These are phyloP conservation scores for Tachyglossus aculeatus DNA, from an alignment of 2,797 vertebrate species.

Conservation along the genomic window DNA sequence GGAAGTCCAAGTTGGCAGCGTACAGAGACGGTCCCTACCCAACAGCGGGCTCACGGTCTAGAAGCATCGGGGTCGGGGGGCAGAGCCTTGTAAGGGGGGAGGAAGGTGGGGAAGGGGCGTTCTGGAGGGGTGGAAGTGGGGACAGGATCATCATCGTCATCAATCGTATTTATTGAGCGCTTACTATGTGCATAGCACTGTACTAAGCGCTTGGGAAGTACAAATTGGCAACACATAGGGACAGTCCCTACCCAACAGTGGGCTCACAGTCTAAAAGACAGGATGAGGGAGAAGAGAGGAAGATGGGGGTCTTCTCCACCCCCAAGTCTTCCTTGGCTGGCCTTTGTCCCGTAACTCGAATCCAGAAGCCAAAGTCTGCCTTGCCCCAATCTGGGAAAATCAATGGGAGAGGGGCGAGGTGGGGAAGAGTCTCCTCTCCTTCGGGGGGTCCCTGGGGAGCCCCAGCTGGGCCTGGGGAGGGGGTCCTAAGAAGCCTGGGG, in stretches of 20 bases:
- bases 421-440: background rate
- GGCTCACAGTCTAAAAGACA: no score
- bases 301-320: background rate
- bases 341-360: constrained; percentile 28
- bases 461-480: background rate
- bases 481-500: constrained; percentile 9
- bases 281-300: background rate
- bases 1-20: no score
- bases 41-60: no score
- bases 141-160: no score
- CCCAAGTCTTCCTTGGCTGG: background rate
- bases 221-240: no score
- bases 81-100: background rate
- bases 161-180: no score
- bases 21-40: no score
- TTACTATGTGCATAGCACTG: no score
- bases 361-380: constrained; percentile 55
- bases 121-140: background rate
- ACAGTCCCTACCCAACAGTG: no score
- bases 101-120: background rate
- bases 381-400: no score
- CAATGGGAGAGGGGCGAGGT: background rate
- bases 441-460: background rate
- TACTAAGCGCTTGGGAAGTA: no score
- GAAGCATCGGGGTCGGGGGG: no score